phyloP scores from a whole-genome alignment of 2,888 invertebrate genomes.

The Phaonia tiefii region DNA sequence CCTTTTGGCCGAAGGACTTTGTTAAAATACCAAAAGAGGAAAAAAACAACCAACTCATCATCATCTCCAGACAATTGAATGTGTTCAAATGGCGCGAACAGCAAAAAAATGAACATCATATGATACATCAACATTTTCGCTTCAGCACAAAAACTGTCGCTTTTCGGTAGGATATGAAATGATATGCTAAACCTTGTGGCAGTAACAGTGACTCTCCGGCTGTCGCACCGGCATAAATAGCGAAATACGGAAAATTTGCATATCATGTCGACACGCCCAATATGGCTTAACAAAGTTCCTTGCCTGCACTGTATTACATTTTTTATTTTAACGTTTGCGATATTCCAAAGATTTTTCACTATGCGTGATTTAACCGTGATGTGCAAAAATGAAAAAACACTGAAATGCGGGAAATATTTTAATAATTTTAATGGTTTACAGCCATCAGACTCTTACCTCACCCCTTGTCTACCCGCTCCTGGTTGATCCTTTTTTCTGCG shows the following conservation, averaged over 20 bases:
- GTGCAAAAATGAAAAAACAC: constrained; percentile 60
- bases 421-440: constrained; percentile 78
- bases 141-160: constrained; percentile 5
- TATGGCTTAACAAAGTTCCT: constrained; percentile 54
- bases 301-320: background rate
- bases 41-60: constrained; percentile 51
- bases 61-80: constrained; percentile 66
- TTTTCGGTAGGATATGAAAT: constrained; percentile 52
- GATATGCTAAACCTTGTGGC: constrained; percentile 54
- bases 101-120: constrained; percentile 58
- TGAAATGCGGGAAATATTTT: constrained; percentile 73
- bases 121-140: constrained; percentile 58
- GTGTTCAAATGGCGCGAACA: constrained; percentile 57
- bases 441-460: constrained; percentile 7
- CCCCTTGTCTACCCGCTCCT: constrained; percentile 13
- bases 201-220: constrained; percentile 24
- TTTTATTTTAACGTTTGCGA: constrained; percentile 23
- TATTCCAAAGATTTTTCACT: constrained; percentile 52
- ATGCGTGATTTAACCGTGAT: constrained; percentile 67
- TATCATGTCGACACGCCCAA: constrained; percentile 67
- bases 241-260: constrained; percentile 63
- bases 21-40: background rate
- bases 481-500: constrained; percentile 13
- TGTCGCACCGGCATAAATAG: constrained; percentile 47
- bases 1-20: constrained; percentile 22